Percentiles rank a stretch among this genome's conserved stretches.
Conservation (phyloP, 2,113 vertebrate species). For the Misgurnus mizolepis region DNA sequence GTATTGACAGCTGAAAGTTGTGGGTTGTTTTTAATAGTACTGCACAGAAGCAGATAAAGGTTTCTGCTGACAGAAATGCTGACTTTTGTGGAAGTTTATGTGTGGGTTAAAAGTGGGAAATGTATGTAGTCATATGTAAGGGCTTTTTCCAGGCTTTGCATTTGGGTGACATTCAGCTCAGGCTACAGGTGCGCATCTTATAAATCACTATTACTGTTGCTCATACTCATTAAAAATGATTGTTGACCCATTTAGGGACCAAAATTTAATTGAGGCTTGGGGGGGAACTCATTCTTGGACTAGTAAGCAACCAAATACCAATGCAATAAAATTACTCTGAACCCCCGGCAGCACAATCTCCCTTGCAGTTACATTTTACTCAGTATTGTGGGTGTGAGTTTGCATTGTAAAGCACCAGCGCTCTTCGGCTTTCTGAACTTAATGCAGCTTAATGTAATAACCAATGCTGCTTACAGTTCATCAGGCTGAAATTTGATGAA, state of each 20-base stretch:
- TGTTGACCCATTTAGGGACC: no score
- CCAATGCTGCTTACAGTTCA: not conserved
- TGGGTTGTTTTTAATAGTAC: not conserved
- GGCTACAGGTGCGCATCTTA: slow-evolving; percentile 11
- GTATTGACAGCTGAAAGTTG: not conserved
- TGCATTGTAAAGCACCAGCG: no score
- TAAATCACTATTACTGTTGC: slow-evolving; percentile 35
- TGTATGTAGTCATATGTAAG: not conserved
- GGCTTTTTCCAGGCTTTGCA: slow-evolving; percentile 3
- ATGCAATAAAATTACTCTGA: no score
- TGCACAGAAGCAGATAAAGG: not conserved
- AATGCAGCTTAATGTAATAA: not conserved
- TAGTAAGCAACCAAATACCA: no score
- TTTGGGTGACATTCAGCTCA: slow-evolving; percentile 19
- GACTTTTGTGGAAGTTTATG: not conserved
- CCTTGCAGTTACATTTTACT: no score
- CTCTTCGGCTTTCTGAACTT: not conserved
- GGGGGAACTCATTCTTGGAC: no score
- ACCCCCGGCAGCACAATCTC: no score
- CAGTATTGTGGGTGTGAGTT: no score
- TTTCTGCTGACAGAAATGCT: not conserved
- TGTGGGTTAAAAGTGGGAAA: slow-evolving; percentile 5
- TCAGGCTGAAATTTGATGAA: not conserved
- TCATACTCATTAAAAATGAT: no score
- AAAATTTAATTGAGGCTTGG: no score